These are phyloP conservation scores for Lycorma delicatula DNA, from an alignment of 1,140 invertebrate species.

Conservation along the genomic window DNA sequence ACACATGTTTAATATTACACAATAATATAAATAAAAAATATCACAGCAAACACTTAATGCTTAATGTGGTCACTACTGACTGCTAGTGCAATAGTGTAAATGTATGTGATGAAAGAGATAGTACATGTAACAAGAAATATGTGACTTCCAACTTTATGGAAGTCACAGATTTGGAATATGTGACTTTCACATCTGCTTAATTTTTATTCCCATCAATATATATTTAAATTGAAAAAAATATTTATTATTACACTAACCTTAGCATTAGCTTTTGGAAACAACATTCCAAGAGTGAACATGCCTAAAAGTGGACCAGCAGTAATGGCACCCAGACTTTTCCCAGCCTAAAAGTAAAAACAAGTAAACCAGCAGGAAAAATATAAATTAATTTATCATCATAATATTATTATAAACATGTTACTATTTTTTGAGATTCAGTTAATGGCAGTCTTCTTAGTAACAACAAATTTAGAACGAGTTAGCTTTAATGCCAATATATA, in stretches of 20 bases:
- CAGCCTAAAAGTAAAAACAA: slow-evolving; percentile 41
- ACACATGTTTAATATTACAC: too few relatives aligned
- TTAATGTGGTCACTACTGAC: too few relatives aligned
- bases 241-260: slow-evolving; percentile 17
- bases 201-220: background rate
- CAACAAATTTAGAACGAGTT: slow-evolving; percentile 1
- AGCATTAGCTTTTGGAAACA: slow-evolving; percentile 61
- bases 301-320: slow-evolving; percentile 66
- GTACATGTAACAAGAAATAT: background rate
- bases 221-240: background rate
- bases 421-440: slow-evolving; percentile 1
- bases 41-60: too few relatives aligned
- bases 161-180: background rate
- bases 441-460: background rate
- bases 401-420: background rate
- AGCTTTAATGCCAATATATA: background rate
- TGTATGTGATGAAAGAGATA: background rate
- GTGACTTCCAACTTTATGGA: background rate
- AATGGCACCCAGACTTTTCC: slow-evolving; percentile 55
- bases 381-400: background rate
- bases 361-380: background rate
- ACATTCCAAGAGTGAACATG: slow-evolving; percentile 67
- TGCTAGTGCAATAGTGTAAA: background rate
- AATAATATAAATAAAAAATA: too few relatives aligned
- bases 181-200: background rate